Evolutionary conservation across 2,888 invertebrate species (phyloP), one percentile per base, ranked within the genome.

Genomic region (Agrotis segetum): DNA sequence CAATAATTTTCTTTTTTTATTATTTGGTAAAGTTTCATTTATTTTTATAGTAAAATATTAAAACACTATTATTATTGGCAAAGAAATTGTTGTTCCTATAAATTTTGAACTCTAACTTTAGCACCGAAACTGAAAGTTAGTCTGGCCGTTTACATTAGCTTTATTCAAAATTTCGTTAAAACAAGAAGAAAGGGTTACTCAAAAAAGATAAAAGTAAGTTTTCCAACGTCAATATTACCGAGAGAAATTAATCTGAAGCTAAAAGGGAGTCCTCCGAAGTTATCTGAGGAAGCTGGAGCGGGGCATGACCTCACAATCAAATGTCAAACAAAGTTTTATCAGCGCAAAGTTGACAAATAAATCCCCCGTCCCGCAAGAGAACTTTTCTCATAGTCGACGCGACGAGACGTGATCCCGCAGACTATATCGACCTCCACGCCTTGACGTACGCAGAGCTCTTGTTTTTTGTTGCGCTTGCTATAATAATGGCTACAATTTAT

Each of bases 271-370:
- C 68, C 87, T 87, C 81, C 79, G 87, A 91, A 92, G 83, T 92
- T 92, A 91, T 94, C 93, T 90, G 81, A 88, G 89, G 89, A 89
- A 89, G 83, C 88, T 82, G 84, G 81, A 84, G 85, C 84, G 83
- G 87, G 87, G 92, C 90, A 91, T 92, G 94, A 93, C 93, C 94
- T 92, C 90, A 93, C 95, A 95, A 95, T 95, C 94, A 94, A 93
- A 94, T 90, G 93, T 92, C 94, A 93, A 94, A 94, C 92, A 92
- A 95, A 96, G 90, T 96, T 96, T 96, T 95, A 95, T 95, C 95
- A 91, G 92, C 89, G 86, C 87, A 88, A 95, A 95, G 94, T 95
- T 94, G 95, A 95, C 95, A 95, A 95, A 95, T 96, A 95, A 95
- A 95, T 95, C 92, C 92, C 86, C 88, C 88, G 89, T 87, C 83